Evolutionary conservation across 2,797 vertebrate species (phyloP).

Genomic region (Fistularia commersonii): DNA sequence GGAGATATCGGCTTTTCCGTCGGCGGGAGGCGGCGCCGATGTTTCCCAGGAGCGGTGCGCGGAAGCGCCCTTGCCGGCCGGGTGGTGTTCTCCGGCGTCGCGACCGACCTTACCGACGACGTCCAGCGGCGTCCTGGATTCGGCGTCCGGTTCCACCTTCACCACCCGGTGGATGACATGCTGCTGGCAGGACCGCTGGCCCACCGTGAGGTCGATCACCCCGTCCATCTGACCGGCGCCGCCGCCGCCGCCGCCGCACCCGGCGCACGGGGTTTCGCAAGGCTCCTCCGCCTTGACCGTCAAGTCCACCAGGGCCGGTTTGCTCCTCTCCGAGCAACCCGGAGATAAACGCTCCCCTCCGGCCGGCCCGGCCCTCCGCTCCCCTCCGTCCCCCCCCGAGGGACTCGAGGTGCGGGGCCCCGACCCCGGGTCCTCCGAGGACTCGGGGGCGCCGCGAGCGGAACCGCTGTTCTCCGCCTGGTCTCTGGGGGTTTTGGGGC

Average conservation of each 20-base stretch:
- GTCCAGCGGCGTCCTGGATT: conserved; percentile 62
- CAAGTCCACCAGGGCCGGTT: conserved; percentile 83
- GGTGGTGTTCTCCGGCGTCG: too few relatives aligned
- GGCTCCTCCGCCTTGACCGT: conserved; percentile 86
- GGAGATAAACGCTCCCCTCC: conserved; percentile 80
- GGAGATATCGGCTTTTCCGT: conserved; percentile 64
- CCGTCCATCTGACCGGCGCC: conserved; percentile 81
- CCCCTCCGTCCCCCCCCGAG: conserved; percentile 68
- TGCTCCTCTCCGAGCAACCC: conserved; percentile 75
- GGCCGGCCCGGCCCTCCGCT: conserved; percentile 81
- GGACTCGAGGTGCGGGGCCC: conserved; percentile 74
- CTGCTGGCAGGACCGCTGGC: conserved; percentile 87
- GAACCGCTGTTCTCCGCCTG: conserved; percentile 83
- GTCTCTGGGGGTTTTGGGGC: conserved; percentile 85
- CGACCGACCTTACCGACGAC: conserved; percentile 68
- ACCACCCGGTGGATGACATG: conserved; percentile 91
- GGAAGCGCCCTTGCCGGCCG: too few relatives aligned
- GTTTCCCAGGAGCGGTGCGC: too few relatives aligned
- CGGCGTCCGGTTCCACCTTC: conserved; percentile 84
- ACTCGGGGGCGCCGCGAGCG: conserved; percentile 80
- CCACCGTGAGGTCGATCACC: conserved; percentile 94
- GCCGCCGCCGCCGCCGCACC: too few relatives aligned
- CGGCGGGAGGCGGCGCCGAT: conserved; percentile 76
- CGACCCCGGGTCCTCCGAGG: conserved; percentile 77
- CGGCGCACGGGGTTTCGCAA: conserved; percentile 73